Percentiles rank a stretch among this genome's conserved stretches.
Evolutionary conservation across 1,140 invertebrate species (phyloP).

Genomic region (Ridgeia piscesae): DNA sequence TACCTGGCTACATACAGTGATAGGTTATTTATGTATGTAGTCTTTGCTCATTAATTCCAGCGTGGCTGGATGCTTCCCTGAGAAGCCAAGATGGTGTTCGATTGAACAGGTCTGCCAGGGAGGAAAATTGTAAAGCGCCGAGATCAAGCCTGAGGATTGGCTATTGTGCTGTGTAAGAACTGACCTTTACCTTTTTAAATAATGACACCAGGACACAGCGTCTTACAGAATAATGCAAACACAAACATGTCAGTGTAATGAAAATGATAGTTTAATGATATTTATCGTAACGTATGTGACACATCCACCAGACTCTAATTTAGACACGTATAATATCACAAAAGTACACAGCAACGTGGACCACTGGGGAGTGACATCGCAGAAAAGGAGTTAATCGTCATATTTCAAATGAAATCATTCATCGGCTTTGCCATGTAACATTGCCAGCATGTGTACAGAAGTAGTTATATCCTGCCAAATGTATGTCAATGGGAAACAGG

Average conservation of each 20-base stretch:
- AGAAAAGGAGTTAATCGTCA: neutral
- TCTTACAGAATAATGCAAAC: neutral
- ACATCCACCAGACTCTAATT: neutral
- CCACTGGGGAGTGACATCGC: neutral
- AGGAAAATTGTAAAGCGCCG: no score
- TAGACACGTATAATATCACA: neutral
- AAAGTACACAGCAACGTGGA: neutral
- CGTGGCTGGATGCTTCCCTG: no score
- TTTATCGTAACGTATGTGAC: neutral
- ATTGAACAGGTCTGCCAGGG: no score
- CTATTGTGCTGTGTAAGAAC: no score
- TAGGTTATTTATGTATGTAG: no score
- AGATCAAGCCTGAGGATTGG: no score
- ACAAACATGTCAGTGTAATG: neutral
- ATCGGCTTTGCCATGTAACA: neutral
- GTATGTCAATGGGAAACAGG: neutral
- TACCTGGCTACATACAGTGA: no score
- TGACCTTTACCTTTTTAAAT: neutral
- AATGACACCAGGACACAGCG: neutral
- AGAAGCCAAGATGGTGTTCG: no score
- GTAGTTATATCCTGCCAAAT: neutral
- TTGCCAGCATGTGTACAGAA: neutral
- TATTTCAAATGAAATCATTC: neutral
- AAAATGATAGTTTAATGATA: slow-evolving; percentile 7
- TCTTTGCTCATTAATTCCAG: no score